These are phyloP conservation scores for Bos indicus DNA, from an alignment of 2,113 vertebrate genomes.

Conservation along the genomic window DNA sequence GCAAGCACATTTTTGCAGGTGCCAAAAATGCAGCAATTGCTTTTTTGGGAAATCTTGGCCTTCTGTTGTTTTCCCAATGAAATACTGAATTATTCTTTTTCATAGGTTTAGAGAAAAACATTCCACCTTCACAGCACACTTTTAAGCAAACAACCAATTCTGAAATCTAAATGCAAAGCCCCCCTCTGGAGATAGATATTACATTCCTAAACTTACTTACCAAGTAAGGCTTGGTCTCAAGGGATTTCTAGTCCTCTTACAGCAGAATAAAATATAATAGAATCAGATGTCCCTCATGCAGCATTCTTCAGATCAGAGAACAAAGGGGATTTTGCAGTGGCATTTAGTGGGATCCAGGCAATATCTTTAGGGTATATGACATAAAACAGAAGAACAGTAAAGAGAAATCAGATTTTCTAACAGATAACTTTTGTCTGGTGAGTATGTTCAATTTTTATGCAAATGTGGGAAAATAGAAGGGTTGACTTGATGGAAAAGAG, in stretches of 20 bases:
- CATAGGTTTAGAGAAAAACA: slow-evolving; percentile 65
- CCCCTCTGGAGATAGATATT: background rate
- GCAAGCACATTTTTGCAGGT: slow-evolving; percentile 62
- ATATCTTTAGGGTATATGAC: slow-evolving; percentile 24
- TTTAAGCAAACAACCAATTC: slow-evolving; percentile 66
- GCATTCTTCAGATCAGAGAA: slow-evolving; percentile 35
- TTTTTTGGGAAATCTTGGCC: slow-evolving; percentile 69
- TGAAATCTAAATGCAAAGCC: slow-evolving; percentile 46
- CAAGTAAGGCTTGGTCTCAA: slow-evolving; percentile 12
- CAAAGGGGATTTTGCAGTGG: slow-evolving; percentile 22
- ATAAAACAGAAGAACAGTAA: slow-evolving; percentile 36
- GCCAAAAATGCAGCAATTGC: slow-evolving; percentile 66
- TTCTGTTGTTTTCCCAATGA: slow-evolving; percentile 70
- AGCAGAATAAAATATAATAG: slow-evolving; percentile 41
- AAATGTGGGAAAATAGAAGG: background rate
- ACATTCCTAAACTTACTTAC: background rate
- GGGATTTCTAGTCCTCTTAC: slow-evolving; percentile 16
- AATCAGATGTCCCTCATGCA: slow-evolving; percentile 23
- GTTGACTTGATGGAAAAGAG: slow-evolving; percentile 3
- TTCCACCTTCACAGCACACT: slow-evolving; percentile 54
- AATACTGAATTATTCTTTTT: slow-evolving; percentile 64
- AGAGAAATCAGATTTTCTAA: slow-evolving; percentile 49
- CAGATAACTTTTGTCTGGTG: background rate
- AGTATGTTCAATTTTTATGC: slow-evolving; percentile 34
- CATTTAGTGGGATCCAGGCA: background rate